Percentiles rank a stretch among this genome's conserved stretches.
Evolutionary conservation across 2,113 vertebrate genomes (phyloP).

Genomic region (Glaucomys volans): DNA sequence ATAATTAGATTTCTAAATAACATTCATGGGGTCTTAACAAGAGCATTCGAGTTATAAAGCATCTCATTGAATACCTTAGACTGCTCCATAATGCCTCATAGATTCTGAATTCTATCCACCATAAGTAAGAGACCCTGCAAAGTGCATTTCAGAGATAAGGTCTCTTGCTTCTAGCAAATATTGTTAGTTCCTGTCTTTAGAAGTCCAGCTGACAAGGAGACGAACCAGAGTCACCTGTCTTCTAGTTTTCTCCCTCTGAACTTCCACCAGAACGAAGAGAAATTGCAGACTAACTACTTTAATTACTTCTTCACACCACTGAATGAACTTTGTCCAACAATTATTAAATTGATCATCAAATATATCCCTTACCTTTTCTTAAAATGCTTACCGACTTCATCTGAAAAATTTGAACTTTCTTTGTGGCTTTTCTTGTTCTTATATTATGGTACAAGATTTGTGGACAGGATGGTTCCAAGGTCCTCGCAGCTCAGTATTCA

Average conservation of each 20-base stretch:
- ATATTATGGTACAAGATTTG: neutral
- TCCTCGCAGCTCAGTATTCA: neutral
- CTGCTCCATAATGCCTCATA: neutral
- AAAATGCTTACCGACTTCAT: neutral
- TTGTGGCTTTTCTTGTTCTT: neutral
- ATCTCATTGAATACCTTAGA: neutral
- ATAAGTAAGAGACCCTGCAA: neutral
- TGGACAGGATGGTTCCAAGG: neutral
- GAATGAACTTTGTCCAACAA: neutral
- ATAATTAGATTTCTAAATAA: neutral
- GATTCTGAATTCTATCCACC: neutral
- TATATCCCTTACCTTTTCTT: neutral
- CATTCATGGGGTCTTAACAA: neutral
- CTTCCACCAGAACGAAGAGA: neutral
- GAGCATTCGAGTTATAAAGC: neutral
- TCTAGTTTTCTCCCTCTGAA: too few relatives aligned
- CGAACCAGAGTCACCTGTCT: neutral
- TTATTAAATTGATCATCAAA: neutral
- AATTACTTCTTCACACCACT: neutral
- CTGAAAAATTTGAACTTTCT: neutral
- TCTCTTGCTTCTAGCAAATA: too few relatives aligned
- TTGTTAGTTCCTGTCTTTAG: too few relatives aligned
- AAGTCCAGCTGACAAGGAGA: neutral
- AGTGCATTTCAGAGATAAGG: neutral
- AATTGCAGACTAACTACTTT: neutral